A percentile compares a stretch with the other conserved stretches of the same genome.
Evolutionary conservation across 2,113 vertebrate species (phyloP).

Genomic region (Phalacrocorax brasilianus): DNA sequence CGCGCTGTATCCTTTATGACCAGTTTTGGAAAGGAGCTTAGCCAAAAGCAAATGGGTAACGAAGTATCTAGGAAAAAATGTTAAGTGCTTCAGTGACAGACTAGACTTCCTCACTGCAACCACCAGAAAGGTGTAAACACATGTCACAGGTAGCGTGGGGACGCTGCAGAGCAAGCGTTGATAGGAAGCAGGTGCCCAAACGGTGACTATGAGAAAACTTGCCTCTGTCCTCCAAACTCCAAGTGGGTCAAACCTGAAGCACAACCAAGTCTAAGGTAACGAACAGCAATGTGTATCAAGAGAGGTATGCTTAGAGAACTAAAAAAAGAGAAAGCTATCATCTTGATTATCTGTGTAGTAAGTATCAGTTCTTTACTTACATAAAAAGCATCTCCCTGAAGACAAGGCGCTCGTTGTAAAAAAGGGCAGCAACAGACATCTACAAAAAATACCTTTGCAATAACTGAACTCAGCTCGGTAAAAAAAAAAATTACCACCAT

Average conservation of each 20-base stretch:
- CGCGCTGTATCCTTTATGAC: background rate
- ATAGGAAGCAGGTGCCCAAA: background rate
- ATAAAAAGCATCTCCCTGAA: background rate
- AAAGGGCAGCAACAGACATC: background rate
- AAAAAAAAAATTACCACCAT: background rate
- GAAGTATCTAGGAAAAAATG: background rate
- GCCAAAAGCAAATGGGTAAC: background rate
- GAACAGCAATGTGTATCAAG: background rate
- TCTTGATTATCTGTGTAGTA: background rate
- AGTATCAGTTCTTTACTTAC: background rate
- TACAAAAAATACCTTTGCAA: background rate
- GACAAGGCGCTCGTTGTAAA: background rate
- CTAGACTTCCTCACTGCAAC: no score
- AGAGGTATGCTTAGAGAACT: background rate
- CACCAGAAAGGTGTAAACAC: background rate
- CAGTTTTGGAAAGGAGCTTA: background rate
- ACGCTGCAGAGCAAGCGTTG: background rate
- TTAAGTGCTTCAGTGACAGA: background rate
- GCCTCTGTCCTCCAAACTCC: background rate
- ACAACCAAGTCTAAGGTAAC: background rate
- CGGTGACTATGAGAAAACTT: background rate
- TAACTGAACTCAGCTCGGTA: background rate
- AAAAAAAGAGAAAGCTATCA: background rate
- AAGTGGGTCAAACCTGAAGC: background rate
- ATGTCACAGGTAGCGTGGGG: accelerated